Conservation (phyloP, 2,888 invertebrate genomes). For the Linhomoeus sp. region DNA sequence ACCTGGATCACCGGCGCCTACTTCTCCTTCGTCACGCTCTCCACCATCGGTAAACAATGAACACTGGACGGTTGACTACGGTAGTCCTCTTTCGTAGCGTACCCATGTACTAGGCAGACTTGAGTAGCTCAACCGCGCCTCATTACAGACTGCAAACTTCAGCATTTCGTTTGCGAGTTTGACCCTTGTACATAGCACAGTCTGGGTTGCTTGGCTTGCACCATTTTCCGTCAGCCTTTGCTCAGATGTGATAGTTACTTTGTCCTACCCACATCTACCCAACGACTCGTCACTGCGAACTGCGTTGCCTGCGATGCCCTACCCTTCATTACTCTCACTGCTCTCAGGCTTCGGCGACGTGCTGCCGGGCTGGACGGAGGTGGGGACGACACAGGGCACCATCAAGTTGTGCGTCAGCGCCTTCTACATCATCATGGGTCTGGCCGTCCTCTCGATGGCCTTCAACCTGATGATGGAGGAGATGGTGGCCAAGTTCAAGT, state of each 20-base stretch:
- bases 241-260: too few relatives aligned
- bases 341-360: slow-evolving; percentile 8
- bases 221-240: too few relatives aligned
- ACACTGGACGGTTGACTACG: not conserved
- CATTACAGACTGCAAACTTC: too few relatives aligned
- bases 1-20: slow-evolving; percentile 7
- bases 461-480: slow-evolving; percentile 10
- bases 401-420: slow-evolving; percentile 4
- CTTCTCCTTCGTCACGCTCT: slow-evolving; percentile 8
- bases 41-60: slow-evolving; percentile 6
- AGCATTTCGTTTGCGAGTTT: too few relatives aligned
- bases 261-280: too few relatives aligned
- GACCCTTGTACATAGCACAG: too few relatives aligned
- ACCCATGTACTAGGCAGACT: too few relatives aligned
- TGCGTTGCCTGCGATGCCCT: too few relatives aligned
- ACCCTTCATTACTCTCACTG: too few relatives aligned
- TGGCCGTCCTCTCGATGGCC: slow-evolving; percentile 9
- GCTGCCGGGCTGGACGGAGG: slow-evolving; percentile 7
- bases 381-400: slow-evolving; percentile 4
- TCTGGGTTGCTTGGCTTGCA: too few relatives aligned
- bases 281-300: too few relatives aligned
- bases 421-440: slow-evolving; percentile 7
- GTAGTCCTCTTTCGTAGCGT: not conserved
- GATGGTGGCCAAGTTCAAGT: slow-evolving; percentile 7
- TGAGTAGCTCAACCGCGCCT: too few relatives aligned